Evolutionary conservation across 2,888 invertebrate species (phyloP).

Genomic region (Ennomos erosarius): DNA sequence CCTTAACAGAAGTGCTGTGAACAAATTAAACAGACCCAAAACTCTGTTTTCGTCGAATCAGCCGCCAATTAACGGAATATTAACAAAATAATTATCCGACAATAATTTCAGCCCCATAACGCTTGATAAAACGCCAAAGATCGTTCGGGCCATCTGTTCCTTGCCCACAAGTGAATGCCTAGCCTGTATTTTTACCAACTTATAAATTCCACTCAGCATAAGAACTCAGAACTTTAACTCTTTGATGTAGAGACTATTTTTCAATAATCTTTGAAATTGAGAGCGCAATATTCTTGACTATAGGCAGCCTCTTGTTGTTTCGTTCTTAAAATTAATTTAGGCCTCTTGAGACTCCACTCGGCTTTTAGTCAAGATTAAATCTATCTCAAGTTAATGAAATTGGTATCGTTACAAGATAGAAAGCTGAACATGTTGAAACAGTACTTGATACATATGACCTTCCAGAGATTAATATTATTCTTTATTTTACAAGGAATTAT

Average conservation of each 20-base stretch:
- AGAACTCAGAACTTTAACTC: conserved; percentile 36
- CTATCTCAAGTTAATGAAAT: conserved; percentile 74
- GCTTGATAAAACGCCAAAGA: conserved; percentile 64
- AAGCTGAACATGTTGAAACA: conserved; percentile 43
- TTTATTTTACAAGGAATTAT: not conserved
- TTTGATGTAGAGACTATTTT: conserved; percentile 45
- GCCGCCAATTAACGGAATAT: conserved; percentile 54
- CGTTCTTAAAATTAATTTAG: conserved; percentile 81
- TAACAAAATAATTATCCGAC: conserved; percentile 74
- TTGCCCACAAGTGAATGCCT: conserved; percentile 61
- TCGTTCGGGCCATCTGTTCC: conserved; percentile 77
- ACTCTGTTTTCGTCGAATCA: conserved; percentile 45
- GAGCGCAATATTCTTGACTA: conserved; percentile 18
- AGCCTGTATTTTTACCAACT: conserved; percentile 25
- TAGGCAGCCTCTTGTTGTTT: conserved; percentile 56
- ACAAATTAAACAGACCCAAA: conserved; percentile 48
- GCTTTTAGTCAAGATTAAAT: conserved; percentile 70
- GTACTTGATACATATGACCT: conserved; percentile 17
- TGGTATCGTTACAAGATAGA: conserved; percentile 58
- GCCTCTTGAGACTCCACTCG: conserved; percentile 73
- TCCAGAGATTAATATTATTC: not conserved
- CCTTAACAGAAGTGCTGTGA: conserved; percentile 34
- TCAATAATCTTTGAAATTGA: conserved; percentile 16
- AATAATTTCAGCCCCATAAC: conserved; percentile 66
- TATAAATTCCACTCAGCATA: not conserved